These are phyloP conservation scores for Ahaetulla prasina DNA, from an alignment of 2,113 vertebrate species.

Conservation along the genomic window DNA sequence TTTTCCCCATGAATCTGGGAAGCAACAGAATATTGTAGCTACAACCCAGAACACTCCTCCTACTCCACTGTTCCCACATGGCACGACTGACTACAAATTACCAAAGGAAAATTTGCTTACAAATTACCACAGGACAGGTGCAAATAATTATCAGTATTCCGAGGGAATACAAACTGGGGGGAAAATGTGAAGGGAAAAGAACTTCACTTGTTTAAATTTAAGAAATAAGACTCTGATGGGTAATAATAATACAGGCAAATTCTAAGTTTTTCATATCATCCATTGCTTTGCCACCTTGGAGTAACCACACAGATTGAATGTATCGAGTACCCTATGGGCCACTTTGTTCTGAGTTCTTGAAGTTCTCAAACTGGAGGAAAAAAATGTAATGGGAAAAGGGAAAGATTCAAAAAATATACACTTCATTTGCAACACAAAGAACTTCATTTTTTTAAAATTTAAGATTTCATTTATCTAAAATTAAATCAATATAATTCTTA, in stretches of 20 bases:
- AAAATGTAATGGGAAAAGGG: no score
- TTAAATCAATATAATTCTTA: neutral
- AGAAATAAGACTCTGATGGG: neutral
- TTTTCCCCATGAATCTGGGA: fast-evolving
- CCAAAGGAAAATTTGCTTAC: neutral
- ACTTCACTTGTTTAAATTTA: neutral
- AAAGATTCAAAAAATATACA: no score
- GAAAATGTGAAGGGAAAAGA: neutral
- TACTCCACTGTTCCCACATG: neutral
- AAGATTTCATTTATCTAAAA: neutral
- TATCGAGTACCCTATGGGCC: neutral
- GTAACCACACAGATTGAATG: neutral
- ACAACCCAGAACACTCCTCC: neutral
- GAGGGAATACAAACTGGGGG: neutral
- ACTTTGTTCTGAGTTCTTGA: neutral
- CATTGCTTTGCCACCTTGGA: neutral
- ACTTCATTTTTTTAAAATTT: no score
- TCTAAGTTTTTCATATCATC: neutral
- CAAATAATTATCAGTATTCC: neutral
- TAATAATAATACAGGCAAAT: neutral
- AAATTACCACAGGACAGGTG: neutral
- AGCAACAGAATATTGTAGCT: neutral
- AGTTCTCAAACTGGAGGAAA: no score
- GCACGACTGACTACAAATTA: neutral
- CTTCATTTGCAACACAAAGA: no score